phyloP scores from a whole-genome alignment of 2,113 vertebrate genomes.

The Turdus rufiventris region DNA sequence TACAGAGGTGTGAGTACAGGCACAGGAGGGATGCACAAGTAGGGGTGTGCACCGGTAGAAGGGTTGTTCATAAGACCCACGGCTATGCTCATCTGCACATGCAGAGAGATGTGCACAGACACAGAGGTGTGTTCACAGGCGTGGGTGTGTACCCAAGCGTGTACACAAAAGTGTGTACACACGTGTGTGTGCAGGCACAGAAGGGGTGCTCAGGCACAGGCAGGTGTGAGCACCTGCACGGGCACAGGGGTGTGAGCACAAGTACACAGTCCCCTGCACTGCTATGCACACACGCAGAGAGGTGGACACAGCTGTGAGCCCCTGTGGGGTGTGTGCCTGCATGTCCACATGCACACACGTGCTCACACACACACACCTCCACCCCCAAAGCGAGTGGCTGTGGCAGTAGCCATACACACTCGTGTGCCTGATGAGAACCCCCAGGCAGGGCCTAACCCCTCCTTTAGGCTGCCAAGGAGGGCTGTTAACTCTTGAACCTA shows the following conservation, averaged over 20 bases:
- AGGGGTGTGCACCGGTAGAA: background rate
- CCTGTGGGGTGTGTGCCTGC: fast-evolving
- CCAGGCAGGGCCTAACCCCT: no score
- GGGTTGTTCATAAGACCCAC: background rate
- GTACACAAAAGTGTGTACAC: background rate
- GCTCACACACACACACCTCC: background rate
- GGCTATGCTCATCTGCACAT: background rate
- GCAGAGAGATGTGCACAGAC: background rate
- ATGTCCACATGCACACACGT: fast-evolving
- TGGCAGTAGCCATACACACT: background rate
- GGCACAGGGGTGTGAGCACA: background rate
- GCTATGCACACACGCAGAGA: fast-evolving
- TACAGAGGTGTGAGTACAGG: no score
- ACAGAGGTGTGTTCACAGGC: background rate
- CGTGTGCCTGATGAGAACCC: fast-evolving
- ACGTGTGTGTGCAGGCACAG: no score
- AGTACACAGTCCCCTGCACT: background rate
- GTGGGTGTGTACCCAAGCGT: background rate
- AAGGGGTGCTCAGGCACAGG: background rate
- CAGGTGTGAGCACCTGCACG: background rate
- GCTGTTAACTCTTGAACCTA: background rate
- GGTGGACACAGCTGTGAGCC: fast-evolving
- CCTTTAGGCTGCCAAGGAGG: background rate
- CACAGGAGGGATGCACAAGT: background rate
- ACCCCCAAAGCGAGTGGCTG: background rate